These are phyloP conservation scores for Amaurobius ferox DNA, from an alignment of 2,888 invertebrate species.

Conservation along the genomic window DNA sequence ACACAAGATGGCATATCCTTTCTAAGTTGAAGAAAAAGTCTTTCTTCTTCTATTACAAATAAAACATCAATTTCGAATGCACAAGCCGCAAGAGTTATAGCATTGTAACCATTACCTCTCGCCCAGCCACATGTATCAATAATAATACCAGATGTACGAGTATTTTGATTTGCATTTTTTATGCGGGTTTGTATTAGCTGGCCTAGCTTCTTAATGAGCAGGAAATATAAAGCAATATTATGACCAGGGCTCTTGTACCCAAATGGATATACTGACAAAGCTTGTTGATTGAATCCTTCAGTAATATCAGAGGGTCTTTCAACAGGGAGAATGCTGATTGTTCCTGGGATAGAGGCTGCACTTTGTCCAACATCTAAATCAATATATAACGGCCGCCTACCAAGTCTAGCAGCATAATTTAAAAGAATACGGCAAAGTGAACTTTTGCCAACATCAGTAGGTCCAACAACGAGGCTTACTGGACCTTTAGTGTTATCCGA, in stretches of 20 bases:
- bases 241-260: slow-evolving; percentile 88
- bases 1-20: slow-evolving; percentile 95
- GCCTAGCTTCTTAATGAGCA: slow-evolving; percentile 89
- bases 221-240: slow-evolving; percentile 90
- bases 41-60: slow-evolving; percentile 95
- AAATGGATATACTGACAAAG: slow-evolving; percentile 94
- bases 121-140: slow-evolving; percentile 99
- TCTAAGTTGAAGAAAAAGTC: slow-evolving; percentile 94
- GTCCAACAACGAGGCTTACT: slow-evolving; percentile 92
- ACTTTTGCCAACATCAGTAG: slow-evolving; percentile 97
- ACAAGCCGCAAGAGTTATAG: slow-evolving; percentile 90
- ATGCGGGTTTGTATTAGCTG: slow-evolving; percentile 89
- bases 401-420: slow-evolving; percentile 93
- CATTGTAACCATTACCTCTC: slow-evolving; percentile 89
- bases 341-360: slow-evolving; percentile 92
- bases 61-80: slow-evolving; percentile 96
- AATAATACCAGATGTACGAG: slow-evolving; percentile 85
- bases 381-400: slow-evolving; percentile 87
- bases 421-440: slow-evolving; percentile 91
- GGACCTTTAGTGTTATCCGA: slow-evolving; percentile 84
- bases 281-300: slow-evolving; percentile 95
- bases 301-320: slow-evolving; percentile 95
- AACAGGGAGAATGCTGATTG: slow-evolving; percentile 91
- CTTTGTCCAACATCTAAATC: slow-evolving; percentile 96
- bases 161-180: slow-evolving; percentile 87